Evolutionary conservation across 2,888 invertebrate genomes (phyloP), one percentile per base, ranked within the genome.

Genomic region (Antitype chi): DNA sequence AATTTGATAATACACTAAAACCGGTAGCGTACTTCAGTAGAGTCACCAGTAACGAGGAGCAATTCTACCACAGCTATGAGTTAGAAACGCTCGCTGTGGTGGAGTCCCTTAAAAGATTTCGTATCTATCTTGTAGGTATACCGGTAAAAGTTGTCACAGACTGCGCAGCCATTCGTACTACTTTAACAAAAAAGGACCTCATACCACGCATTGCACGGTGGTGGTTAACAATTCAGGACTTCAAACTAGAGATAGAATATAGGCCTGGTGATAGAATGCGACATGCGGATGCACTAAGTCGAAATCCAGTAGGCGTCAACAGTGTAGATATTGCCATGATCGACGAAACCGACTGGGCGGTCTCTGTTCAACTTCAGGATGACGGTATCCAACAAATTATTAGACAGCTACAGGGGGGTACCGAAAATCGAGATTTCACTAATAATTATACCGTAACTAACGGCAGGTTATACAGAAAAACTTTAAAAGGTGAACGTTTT

Each of bases 241-340:
- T 55, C n/a, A n/a, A 55, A 55, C 13, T 55, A n/a, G 53, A 55
- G 23, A n/a, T 55, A 53, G 53, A 53, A 53, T 53, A 53, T 23
- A 55, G 53, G 53, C n/a, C n/a, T 55, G n/a, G 55, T 55, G 55
- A 55, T 55, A 55, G n/a, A 55, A 55, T 55, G 55, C n/a, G 55
- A n/a, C n/a, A n/a, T 55, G 55, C 55, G 55, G 55, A 55, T 55
- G 13, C 55, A 13, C n/a, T n/a, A 13, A 55, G 55, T 55, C n/a
- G n/a, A 0, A 55, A 55, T 55, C 55, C 55, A 55, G n/a, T 55
- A n/a, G 55, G n/a, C 13, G n/a, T 55, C 55, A 13, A 55, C 55
- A n/a, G n/a, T n/a, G n/a, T n/a, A n/a, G n/a, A n/a, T n/a, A n/a
- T n/a, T n/a, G n/a, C n/a, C n/a, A n/a, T n/a, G n/a, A 55, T 55